A percentile compares a stretch with the other conserved stretches of the same genome.
Conservation (phyloP, 2,113 vertebrate genomes). For the Montifringilla adamsi region DNA sequence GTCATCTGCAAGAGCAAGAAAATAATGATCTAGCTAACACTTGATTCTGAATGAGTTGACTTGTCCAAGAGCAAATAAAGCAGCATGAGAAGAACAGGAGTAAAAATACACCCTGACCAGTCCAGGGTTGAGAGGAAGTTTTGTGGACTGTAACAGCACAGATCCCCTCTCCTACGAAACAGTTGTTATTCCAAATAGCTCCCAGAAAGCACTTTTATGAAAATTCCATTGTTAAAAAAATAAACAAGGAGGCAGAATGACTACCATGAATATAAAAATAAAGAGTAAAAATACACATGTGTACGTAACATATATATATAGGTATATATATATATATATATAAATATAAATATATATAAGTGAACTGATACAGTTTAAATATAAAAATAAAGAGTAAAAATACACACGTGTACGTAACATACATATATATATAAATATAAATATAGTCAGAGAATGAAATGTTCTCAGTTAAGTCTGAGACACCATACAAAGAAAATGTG, state of each 20-base stretch:
- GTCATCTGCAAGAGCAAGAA: neutral
- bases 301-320: neutral
- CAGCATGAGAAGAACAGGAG: neutral
- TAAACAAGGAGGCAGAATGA: neutral
- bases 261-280: slow-evolving; percentile 1
- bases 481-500: neutral
- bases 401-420: neutral
- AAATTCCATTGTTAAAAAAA: slow-evolving; percentile 35
- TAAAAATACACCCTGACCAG: neutral
- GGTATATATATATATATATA: neutral
- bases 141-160: neutral
- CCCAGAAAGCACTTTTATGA: neutral
- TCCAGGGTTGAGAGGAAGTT: neutral
- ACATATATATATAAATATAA: neutral
- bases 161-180: neutral
- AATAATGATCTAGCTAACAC: neutral
- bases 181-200: neutral
- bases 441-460: neutral
- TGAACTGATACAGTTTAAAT: no score
- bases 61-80: neutral
- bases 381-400: slow-evolving; percentile 33
- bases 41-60: neutral
- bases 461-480: neutral
- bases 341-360: no score
- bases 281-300: neutral